Percentiles rank a stretch among this genome's conserved stretches.
These are phyloP conservation scores for Monomorium pharaonis DNA, from an alignment of 1,140 invertebrate genomes.

Conservation along the genomic window DNA sequence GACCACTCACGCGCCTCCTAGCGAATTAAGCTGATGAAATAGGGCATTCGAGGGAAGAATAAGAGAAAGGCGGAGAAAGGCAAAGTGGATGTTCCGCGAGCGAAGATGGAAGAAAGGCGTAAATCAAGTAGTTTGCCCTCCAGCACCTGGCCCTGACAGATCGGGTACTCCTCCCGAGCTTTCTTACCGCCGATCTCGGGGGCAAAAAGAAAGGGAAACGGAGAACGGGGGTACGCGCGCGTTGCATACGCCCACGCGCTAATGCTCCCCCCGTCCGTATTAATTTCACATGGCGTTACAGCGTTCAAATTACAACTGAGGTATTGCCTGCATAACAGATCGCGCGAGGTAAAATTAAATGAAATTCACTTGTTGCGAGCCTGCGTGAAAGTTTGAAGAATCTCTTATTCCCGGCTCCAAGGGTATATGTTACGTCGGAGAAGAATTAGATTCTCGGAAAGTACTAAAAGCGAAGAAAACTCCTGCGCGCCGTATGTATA, in stretches of 20 bases:
- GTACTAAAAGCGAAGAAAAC: neutral
- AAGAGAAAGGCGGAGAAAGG: slow-evolving; percentile 54
- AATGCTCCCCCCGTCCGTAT: slow-evolving; percentile 25
- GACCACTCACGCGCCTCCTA: neutral
- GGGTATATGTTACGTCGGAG: neutral
- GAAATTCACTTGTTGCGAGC: slow-evolving; percentile 11
- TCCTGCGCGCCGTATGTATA: neutral
- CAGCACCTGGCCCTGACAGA: slow-evolving; percentile 67
- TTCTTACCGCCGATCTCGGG: slow-evolving; percentile 38
- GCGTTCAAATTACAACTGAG: neutral
- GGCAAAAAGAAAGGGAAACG: slow-evolving; percentile 24
- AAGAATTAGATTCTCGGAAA: slow-evolving; percentile 31
- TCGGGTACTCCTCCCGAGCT: slow-evolving; percentile 55
- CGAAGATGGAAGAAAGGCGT: slow-evolving; percentile 57
- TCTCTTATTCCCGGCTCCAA: neutral
- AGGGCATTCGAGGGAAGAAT: slow-evolving; percentile 36
- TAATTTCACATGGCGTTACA: slow-evolving; percentile 40
- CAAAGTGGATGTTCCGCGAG: slow-evolving; percentile 24
- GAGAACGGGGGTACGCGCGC: neutral
- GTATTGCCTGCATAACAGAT: neutral
- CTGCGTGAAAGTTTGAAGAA: neutral
- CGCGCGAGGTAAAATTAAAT: slow-evolving; percentile 7
- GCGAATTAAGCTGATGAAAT: slow-evolving; percentile 50
- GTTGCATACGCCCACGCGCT: slow-evolving; percentile 24
- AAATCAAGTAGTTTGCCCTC: slow-evolving; percentile 69